Base-by-base conservation (phyloP, 2,113 vertebrate species). In the Harpagus bidentatus region DNA sequence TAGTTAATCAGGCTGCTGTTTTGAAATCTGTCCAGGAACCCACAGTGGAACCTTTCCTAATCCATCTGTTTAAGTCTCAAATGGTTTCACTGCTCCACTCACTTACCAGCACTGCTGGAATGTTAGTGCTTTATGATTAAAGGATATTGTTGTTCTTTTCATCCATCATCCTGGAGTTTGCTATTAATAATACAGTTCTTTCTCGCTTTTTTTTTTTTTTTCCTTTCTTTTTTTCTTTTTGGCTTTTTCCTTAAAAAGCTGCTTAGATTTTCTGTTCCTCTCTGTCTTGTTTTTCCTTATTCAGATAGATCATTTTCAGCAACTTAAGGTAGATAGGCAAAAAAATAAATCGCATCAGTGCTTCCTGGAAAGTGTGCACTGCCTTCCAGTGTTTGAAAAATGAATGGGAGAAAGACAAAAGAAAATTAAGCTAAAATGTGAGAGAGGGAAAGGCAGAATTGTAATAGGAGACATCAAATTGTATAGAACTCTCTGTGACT, bases 41-140 rank as follows among this genome's bases (percentile, higher is more conserved):
- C 94, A 96, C 96, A 97, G 96, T 91, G 97, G 95, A 96, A 97
- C 82, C 76, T 96, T 98, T 97, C 90, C 78, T 98, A 97, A 98
- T 98, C 96, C 93, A 96, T 97, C 95, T 98, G 92, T 97, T 97
- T 98, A 96, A 96, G 79, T 97, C 94, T 97, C 94, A 96, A 96
- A 94, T 97, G 94, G 96, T 97, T 98, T 98, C 93, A 81, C 87
- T 97, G 95, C 91, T 97, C 94, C 45, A 87, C 93, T 96, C 71
- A 96, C 90, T 94, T 95, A 97, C 90, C 72, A 96, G 94, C 92
- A 95, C 95, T 97, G 93, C 93, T 97, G 78, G 97, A 98, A 98
- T 96, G 87, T 95, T 97, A 97, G 92, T 96, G 90, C 86, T 93
- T 97, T 97, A 96, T 97, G 97, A 96, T 97, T 98, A 98, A 98